Evolutionary conservation across 2,888 invertebrate species (phyloP).

Genomic region (Allacma fusca): DNA sequence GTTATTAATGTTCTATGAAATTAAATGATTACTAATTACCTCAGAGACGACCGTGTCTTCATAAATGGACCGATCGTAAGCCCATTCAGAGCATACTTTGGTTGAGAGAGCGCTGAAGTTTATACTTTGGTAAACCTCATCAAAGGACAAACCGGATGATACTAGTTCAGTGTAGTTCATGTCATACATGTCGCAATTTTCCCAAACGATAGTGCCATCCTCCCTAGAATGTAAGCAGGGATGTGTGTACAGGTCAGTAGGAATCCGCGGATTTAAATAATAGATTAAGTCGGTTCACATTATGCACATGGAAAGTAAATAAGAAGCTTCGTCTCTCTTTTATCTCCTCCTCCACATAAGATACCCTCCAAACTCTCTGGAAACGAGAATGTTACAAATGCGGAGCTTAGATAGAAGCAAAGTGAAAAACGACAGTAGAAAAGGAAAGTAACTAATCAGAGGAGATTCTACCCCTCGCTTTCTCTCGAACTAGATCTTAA

Average conservation of each 20-base stretch:
- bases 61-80: slow-evolving; percentile 54
- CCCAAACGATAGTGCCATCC: slow-evolving; percentile 44
- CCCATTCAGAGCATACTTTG: slow-evolving; percentile 50
- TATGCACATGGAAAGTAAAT: background rate
- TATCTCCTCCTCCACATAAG: background rate
- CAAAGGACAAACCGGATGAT: slow-evolving; percentile 40
- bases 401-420: background rate
- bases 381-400: background rate
- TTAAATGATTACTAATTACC: slow-evolving; percentile 36
- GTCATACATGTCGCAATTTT: slow-evolving; percentile 55
- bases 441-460: slow-evolving; percentile 34
- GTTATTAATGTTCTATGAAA: no score
- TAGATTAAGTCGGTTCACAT: background rate
- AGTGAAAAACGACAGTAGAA: background rate
- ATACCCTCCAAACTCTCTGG: background rate
- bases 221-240: background rate
- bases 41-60: slow-evolving; percentile 55
- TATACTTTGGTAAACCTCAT: slow-evolving; percentile 51
- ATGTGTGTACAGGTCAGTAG: background rate
- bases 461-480: slow-evolving; percentile 3
- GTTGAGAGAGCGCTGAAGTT: slow-evolving; percentile 43
- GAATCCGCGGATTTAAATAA: background rate
- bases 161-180: slow-evolving; percentile 36
- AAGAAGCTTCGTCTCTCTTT: background rate
- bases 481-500: slow-evolving; percentile 18